phyloP scores from a whole-genome alignment of 2,113 vertebrate species.

The Amia ocellicauda region DNA sequence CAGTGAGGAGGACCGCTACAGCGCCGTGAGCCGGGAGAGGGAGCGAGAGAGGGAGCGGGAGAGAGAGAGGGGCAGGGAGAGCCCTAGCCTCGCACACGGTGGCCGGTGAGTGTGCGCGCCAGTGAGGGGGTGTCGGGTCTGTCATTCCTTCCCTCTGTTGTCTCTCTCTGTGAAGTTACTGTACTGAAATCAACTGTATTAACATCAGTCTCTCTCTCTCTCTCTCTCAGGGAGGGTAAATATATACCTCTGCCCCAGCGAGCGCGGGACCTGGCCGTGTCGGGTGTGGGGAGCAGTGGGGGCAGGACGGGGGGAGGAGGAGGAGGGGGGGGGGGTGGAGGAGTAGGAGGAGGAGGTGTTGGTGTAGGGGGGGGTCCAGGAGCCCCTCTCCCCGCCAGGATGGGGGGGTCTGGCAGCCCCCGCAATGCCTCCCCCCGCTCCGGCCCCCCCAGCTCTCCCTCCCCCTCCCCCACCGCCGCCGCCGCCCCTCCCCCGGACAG shows the following conservation, averaged over 20 bases:
- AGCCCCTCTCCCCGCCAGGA: constrained; percentile 54
- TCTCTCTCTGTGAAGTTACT: neutral
- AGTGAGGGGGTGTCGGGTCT: constrained; percentile 30
- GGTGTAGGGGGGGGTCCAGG: constrained; percentile 39
- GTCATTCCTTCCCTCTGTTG: neutral
- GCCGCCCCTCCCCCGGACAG: constrained; percentile 53
- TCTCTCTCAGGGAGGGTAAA: constrained; percentile 71
- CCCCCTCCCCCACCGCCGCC: constrained; percentile 43
- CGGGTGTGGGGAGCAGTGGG: constrained; percentile 34
- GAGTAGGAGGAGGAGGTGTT: constrained; percentile 34
- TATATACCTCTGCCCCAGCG: constrained; percentile 84
- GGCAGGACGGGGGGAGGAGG: constrained; percentile 54
- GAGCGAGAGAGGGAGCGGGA: constrained; percentile 43
- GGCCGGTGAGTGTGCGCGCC: constrained; percentile 43
- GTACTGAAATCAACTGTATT: too few relatives aligned
- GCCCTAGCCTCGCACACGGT: too few relatives aligned
- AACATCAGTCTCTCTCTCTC: too few relatives aligned
- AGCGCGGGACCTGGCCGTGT: constrained; percentile 69
- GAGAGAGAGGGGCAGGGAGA: constrained; percentile 53
- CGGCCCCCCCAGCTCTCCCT: constrained; percentile 50
- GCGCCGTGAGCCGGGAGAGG: constrained; percentile 72
- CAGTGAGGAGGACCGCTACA: constrained; percentile 83
- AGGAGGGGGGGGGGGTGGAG: neutral
- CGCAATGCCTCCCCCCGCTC: constrained; percentile 22
- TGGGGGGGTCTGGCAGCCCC: constrained; percentile 40